Evolutionary conservation across 2,113 vertebrate species (phyloP).

Genomic region (Chinchilla lanigera): DNA sequence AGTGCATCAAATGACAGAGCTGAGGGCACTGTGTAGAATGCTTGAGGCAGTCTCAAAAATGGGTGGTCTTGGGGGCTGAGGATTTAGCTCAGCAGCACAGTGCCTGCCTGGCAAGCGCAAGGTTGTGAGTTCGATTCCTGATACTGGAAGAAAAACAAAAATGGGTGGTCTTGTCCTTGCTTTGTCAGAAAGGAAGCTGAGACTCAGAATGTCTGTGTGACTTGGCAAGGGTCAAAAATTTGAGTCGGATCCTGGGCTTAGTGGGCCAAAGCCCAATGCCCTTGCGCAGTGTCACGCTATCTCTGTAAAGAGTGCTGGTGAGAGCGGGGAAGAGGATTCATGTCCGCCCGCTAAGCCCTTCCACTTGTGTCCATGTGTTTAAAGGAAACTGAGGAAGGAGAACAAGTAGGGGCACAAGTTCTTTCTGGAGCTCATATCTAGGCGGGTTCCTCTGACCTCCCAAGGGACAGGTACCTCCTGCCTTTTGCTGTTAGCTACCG

Average conservation of each 20-base stretch:
- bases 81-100: too few species aligned
- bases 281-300: neutral
- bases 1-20: neutral
- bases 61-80: too few species aligned
- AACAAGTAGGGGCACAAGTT: neutral
- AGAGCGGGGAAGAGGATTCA: neutral
- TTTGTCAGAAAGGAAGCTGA: neutral
- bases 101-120: too few species aligned
- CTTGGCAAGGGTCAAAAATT: neutral
- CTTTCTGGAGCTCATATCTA: neutral
- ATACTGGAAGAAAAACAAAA: too few species aligned
- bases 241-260: neutral
- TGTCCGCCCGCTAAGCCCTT: neutral
- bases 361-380: neutral
- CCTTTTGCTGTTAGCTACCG: neutral
- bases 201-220: neutral
- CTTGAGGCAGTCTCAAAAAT: neutral
- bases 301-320: neutral
- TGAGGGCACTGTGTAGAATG: neutral
- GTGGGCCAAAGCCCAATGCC: neutral
- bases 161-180: too few species aligned
- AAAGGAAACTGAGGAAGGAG: neutral
- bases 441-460: neutral
- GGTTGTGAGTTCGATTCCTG: too few species aligned
- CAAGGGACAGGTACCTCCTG: neutral